Evolutionary conservation across 2,888 invertebrate genomes (phyloP).

Genomic region (Aricia artaxerxes): DNA sequence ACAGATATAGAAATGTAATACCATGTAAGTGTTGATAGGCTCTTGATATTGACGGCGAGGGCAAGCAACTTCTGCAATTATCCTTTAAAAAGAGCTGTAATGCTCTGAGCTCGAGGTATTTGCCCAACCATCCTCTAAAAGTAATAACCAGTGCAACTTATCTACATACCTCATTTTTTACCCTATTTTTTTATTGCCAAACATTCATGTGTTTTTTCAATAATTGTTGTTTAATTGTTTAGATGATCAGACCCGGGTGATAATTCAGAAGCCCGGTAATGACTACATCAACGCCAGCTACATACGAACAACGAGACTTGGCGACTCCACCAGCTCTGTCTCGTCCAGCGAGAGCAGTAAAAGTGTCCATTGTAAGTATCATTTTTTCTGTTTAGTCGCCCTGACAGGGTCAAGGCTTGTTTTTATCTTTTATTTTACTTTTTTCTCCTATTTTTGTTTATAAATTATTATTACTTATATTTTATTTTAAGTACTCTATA

Average conservation of each 20-base stretch:
- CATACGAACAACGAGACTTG: slow-evolving; percentile 81
- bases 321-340: slow-evolving; percentile 54
- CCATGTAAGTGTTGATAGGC: slow-evolving; percentile 82
- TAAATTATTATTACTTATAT: no score
- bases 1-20: slow-evolving; percentile 98
- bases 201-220: background rate
- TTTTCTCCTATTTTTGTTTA: no score
- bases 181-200: no score
- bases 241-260: slow-evolving; percentile 96
- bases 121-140: no score
- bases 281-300: slow-evolving; percentile 99
- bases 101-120: background rate
- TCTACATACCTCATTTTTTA: background rate
- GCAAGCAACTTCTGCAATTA: background rate
- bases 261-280: slow-evolving; percentile 83
- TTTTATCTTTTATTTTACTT: no score
- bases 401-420: no score
- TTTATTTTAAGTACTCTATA: no score
- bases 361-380: slow-evolving; percentile 61
- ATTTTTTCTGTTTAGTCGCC: no score
- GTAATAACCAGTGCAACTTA: background rate
- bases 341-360: slow-evolving; percentile 65
- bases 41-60: background rate
- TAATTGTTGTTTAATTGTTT: slow-evolving; percentile 29
- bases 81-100: background rate